Evolutionary conservation across 2,888 invertebrate genomes (phyloP).

Genomic region (Zaprionus lineosus): DNA sequence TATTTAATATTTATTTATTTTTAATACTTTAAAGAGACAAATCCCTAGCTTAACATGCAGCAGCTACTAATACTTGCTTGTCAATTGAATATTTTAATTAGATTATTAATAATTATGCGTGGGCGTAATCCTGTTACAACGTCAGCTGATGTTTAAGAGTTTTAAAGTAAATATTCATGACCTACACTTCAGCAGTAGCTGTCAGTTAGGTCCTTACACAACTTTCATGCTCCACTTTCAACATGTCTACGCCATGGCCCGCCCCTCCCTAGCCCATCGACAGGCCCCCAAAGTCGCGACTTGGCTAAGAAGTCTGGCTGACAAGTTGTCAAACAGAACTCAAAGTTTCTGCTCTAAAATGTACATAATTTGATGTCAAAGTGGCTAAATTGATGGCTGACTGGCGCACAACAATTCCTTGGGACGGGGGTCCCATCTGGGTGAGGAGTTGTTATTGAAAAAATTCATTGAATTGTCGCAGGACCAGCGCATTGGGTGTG

Average conservation of each 20-base stretch:
- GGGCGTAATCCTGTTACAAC: too few relatives aligned
- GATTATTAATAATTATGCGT: too few relatives aligned
- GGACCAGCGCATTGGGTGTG: too few relatives aligned
- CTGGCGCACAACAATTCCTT: conserved; percentile 15
- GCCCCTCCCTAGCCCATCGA: conserved; percentile 1
- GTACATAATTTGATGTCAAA: conserved; percentile 66
- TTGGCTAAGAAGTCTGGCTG: conserved; percentile 23
- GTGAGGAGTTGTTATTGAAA: too few relatives aligned
- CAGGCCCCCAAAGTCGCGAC: conserved; percentile 17
- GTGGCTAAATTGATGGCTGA: conserved; percentile 53
- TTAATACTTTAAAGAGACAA: too few relatives aligned
- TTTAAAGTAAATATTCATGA: conserved; percentile 21
- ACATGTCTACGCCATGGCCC: too few relatives aligned
- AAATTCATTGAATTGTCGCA: conserved; percentile 18
- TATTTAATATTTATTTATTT: too few relatives aligned
- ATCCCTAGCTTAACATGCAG: too few relatives aligned
- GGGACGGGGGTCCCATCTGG: too few relatives aligned
- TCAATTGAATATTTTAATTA: too few relatives aligned
- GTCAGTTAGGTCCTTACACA: neutral
- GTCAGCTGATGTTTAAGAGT: too few relatives aligned
- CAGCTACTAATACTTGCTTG: too few relatives aligned
- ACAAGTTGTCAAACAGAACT: conserved; percentile 53
- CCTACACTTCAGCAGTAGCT: neutral
- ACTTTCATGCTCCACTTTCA: conserved; percentile 15
- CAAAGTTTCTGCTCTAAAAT: conserved; percentile 47